Conservation (phyloP, 2,797 vertebrate genomes). For the Salarias fasciatus region DNA sequence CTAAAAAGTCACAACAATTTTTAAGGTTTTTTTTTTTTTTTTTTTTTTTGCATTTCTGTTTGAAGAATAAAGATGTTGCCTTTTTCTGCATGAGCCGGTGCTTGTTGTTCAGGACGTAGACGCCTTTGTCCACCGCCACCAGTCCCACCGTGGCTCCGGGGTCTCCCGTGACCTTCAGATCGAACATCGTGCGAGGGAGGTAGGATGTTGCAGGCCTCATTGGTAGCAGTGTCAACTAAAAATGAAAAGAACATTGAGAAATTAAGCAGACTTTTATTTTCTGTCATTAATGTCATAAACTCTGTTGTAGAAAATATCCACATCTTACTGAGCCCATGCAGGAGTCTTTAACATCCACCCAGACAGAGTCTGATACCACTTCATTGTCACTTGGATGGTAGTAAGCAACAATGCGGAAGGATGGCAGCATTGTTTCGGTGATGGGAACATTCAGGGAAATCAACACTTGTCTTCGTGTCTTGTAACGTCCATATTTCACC, state of each 20-base stretch:
- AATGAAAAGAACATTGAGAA: background rate
- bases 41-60: no score
- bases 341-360: constrained; percentile 87
- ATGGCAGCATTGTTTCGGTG: constrained; percentile 85
- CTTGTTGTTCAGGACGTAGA: constrained; percentile 87
- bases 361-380: constrained; percentile 88
- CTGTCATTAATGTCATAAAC: no score
- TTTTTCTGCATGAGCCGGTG: constrained; percentile 85
- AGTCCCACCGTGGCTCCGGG: constrained; percentile 81
- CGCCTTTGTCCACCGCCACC: constrained; percentile 89
- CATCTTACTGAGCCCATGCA: constrained; percentile 86
- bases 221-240: constrained; percentile 34
- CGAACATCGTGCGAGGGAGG: constrained; percentile 68
- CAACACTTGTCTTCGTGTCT: constrained; percentile 61
- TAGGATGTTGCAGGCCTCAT: background rate
- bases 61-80: constrained; percentile 52
- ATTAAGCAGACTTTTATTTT: background rate
- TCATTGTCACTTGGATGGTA: constrained; percentile 69
- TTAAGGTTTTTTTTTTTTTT: no score
- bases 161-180: constrained; percentile 83
- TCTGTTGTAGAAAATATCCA: no score
- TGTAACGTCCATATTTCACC: constrained; percentile 58
- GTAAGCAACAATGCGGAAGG: constrained; percentile 88
- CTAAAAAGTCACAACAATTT: no score
- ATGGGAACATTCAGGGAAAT: constrained; percentile 74